Evolutionary conservation across 1,140 invertebrate genomes (phyloP).

Genomic region (Sinonovacula constricta): DNA sequence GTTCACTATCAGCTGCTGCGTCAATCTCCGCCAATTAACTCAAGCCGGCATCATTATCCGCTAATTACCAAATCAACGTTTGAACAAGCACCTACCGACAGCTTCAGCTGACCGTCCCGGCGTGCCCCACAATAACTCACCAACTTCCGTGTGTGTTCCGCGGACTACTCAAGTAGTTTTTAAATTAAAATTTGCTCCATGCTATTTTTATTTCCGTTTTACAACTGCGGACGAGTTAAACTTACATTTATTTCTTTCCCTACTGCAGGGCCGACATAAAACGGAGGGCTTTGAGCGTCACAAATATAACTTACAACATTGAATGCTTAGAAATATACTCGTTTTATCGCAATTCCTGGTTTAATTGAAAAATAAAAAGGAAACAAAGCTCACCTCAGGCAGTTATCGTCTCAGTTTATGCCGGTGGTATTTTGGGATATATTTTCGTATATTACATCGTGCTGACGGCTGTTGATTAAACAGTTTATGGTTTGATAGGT

Average conservation of each 20-base stretch:
- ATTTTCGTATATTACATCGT: too few relatives aligned
- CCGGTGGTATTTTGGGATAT: too few relatives aligned
- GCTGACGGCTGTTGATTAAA: too few relatives aligned
- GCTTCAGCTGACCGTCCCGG: constrained; percentile 37
- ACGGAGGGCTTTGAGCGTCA: neutral
- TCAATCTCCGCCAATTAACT: constrained; percentile 42
- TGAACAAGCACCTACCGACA: constrained; percentile 6
- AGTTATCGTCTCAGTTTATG: too few relatives aligned
- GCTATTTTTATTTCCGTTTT: constrained; percentile 44
- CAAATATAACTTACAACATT: neutral
- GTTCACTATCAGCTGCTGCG: constrained; percentile 39
- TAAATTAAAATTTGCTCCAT: constrained; percentile 50
- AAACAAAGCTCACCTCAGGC: too few relatives aligned
- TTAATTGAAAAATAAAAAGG: neutral
- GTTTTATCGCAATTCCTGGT: neutral
- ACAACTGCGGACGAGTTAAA: constrained; percentile 31
- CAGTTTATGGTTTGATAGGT: too few relatives aligned
- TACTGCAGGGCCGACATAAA: neutral
- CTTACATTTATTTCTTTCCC: constrained; percentile 29
- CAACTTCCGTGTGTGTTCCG: constrained; percentile 25
- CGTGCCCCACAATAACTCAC: constrained; percentile 3
- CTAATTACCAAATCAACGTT: constrained; percentile 29
- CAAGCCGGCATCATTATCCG: constrained; percentile 35
- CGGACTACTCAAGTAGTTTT: constrained; percentile 37
- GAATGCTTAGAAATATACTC: neutral